Base-by-base conservation (phyloP, 2,113 vertebrate genomes). In the Actenoides lindsayi region DNA sequence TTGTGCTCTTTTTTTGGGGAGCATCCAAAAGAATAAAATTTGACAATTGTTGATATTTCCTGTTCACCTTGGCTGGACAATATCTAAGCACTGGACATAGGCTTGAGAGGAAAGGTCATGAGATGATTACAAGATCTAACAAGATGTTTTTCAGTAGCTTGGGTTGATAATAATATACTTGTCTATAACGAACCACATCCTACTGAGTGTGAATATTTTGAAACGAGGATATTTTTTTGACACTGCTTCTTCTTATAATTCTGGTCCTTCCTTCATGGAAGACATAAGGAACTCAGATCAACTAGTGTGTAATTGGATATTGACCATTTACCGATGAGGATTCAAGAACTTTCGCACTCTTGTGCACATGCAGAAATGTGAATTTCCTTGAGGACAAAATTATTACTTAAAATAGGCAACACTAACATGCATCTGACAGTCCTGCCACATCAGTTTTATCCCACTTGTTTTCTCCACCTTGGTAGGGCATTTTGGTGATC, bases 51-150 rank as follows among this genome's bases (percentile, higher is more conserved):
- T 87, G 12, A 13, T 73, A n/a, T 77, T 41, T 93, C 54, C 48
- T 96, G 4, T 53, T 57, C 33, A 41, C 23, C 81, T 83, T 94
- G 87, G 82, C 94, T 77, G 54, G 93, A 73, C 78, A 33, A 31
- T 30, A 46, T 33, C 41, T 87, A 46, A 39, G 80, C 59, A n/a
- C 7, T 84, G 87, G 84, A 87, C 53, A n/a, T 13, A 44, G 50
- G 57, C 75, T 97, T 96, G 92, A 97, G 96, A 93, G 71, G 79
- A 97, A 97, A 94, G 92, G 50, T 89, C 23, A 41, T 87, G 95
- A 48, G 57, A 65, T 65, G 60, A 94, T 87, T 64, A 50, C 42
- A 94, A 91, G 77, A 93, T 27, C 41, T 59, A 79, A 41, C 2
- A 60, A 51, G 64, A 87, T 44, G 60, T 83, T 96, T 96, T 56